Base-by-base conservation (phyloP, 2,113 vertebrate species). In the Maccullochella peelii region DNA sequence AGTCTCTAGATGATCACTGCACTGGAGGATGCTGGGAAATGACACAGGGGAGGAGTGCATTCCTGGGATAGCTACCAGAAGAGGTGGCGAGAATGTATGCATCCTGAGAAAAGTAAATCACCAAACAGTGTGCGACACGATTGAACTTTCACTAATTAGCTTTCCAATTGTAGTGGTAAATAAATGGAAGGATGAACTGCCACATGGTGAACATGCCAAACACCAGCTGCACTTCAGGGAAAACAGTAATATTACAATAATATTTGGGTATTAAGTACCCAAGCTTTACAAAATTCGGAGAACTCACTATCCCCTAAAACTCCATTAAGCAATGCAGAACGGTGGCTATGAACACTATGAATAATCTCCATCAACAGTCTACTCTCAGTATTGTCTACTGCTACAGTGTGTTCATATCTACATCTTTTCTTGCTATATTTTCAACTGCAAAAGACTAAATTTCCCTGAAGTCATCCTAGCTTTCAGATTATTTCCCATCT, bases 51-150 rank as follows among this genome's bases (percentile, higher is more conserved):
- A 63, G 67, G 77, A 72, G 78, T 73, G 73, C 86, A 91, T 90
- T 92, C 91, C 79, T 91, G 79, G 70, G 80, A 91, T 86, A 58
- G 75, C 57, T 40, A 54, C n/a, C 18, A n/a, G 65, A 52, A 23
- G 47, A 71, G 16, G 77, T 58, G 52, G 63, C 20, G 7, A 18
- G 55, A 63, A 47, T n/a, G 27, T 18, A 23, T 30, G n/a, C 7
- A 66, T 23, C 49, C 36, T n/a, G 49, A 55, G 36, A 44, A 10
- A 42, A 72, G 27, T 66, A 25, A 72, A 65, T 78, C 49, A 38
- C 25, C 68, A 30, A 69, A 40, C 1, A 10, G 55, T 38, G 25
- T 8, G 25, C 27, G 3, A 10, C 33, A 14, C n/a, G 20, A 36
- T 55, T 44, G 58, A 58, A 47, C 49, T n/a, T 23, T 33, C 8